Conservation (phyloP, 2,113 vertebrate species). For the Oncorhynchus masou region DNA sequence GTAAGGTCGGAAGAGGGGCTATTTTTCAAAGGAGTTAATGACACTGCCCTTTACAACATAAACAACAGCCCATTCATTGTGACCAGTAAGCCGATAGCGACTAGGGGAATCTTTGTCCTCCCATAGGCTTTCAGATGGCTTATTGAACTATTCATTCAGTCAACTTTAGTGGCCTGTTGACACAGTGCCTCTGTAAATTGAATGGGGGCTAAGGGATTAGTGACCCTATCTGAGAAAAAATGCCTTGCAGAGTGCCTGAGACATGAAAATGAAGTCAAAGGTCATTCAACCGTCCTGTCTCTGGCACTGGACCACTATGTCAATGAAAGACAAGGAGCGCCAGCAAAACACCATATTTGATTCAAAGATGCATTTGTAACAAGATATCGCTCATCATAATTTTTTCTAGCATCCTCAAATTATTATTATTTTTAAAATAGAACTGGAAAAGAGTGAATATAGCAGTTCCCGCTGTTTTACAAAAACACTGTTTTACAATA, state of each 20-base stretch:
- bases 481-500: background rate
- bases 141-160: constrained; percentile 79
- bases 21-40: constrained; percentile 68
- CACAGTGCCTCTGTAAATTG: constrained; percentile 67
- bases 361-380: background rate
- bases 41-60: constrained; percentile 77
- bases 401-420: no score
- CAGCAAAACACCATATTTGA: background rate
- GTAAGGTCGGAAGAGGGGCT: constrained; percentile 56
- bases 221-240: constrained; percentile 62
- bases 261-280: constrained; percentile 68
- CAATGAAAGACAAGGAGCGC: constrained; percentile 16
- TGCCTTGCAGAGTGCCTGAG: constrained; percentile 34
- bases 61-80: constrained; percentile 85
- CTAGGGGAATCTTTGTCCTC: constrained; percentile 64
- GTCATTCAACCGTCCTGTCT: constrained; percentile 44
- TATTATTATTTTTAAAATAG: no score
- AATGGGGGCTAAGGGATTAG: constrained; percentile 68
- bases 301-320: constrained; percentile 12
- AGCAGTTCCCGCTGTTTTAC: no score
- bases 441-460: no score
- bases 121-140: constrained; percentile 65
- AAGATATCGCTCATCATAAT: no score
- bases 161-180: constrained; percentile 70
- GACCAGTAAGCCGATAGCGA: constrained; percentile 72